These are phyloP conservation scores for Danio choprae DNA, from an alignment of 2,797 vertebrate species.

Conservation along the genomic window DNA sequence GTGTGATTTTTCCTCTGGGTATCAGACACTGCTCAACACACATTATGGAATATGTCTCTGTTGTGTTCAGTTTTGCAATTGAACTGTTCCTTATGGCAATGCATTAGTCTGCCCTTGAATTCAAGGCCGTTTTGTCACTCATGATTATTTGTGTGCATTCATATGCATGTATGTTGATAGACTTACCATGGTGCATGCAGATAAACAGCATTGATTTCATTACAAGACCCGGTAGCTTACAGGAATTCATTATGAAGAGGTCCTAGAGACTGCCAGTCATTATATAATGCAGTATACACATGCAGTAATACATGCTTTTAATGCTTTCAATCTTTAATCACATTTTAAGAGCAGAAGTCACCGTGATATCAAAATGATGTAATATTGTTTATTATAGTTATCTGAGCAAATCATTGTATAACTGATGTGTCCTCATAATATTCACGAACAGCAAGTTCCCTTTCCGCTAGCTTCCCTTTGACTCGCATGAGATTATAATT, in stretches of 20 bases:
- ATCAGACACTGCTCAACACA: not conserved
- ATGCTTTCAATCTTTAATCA: not conserved
- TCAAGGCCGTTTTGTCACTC: constrained; percentile 25
- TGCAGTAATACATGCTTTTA: not conserved
- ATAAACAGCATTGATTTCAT: constrained; percentile 14
- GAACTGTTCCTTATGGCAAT: constrained; percentile 8
- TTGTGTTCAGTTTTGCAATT: constrained; percentile 7
- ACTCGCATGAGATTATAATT: too few relatives aligned
- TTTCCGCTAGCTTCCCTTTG: too few relatives aligned
- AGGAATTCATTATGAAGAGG: not conserved
- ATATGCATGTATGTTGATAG: constrained; percentile 29
- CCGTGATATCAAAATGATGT: too few relatives aligned
- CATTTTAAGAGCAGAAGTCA: not conserved
- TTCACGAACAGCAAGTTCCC: too few relatives aligned
- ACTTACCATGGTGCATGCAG: constrained; percentile 6
- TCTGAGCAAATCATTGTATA: too few relatives aligned
- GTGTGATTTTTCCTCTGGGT: not conserved
- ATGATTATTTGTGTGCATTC: not conserved
- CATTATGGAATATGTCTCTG: constrained; percentile 1
- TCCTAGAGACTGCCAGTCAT: not conserved
- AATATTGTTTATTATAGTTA: too few relatives aligned
- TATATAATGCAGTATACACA: not conserved
- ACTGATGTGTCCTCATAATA: too few relatives aligned
- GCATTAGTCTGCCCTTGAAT: constrained; percentile 22
- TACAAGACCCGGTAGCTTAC: not conserved